Evolutionary conservation across 2,888 invertebrate genomes (phyloP).

Genomic region (Bombylius major): DNA sequence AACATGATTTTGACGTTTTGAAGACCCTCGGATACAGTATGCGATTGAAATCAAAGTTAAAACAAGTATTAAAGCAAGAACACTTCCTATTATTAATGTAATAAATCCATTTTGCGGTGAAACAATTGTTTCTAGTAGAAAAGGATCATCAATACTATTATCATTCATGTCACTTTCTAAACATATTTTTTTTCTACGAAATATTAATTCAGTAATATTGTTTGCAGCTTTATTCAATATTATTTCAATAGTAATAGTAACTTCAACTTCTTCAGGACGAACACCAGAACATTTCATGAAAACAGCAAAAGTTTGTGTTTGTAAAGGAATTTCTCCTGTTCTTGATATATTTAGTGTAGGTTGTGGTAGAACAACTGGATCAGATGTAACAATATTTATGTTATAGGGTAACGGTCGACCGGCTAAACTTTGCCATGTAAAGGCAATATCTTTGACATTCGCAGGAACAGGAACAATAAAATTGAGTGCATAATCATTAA

Average conservation of each 20-base stretch:
- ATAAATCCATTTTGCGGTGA: slow-evolving; percentile 32
- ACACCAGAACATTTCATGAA: slow-evolving; percentile 72
- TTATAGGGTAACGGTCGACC: slow-evolving; percentile 72
- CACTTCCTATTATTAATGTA: slow-evolving; percentile 32
- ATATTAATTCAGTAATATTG: slow-evolving; percentile 62
- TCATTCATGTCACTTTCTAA: slow-evolving; percentile 39
- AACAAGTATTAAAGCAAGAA: slow-evolving; percentile 31
- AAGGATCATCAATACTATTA: slow-evolving; percentile 27
- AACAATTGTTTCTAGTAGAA: slow-evolving; percentile 29
- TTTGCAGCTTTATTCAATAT: slow-evolving; percentile 50
- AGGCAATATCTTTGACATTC: slow-evolving; percentile 71
- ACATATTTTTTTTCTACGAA: slow-evolving; percentile 77
- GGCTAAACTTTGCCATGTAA: slow-evolving; percentile 83
- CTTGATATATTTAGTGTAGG: slow-evolving; percentile 73
- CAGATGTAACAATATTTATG: slow-evolving; percentile 63
- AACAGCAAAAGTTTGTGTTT: slow-evolving; percentile 66
- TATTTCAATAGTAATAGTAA: slow-evolving; percentile 73
- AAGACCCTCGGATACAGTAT: slow-evolving; percentile 33
- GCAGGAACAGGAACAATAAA: slow-evolving; percentile 80
- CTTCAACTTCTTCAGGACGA: slow-evolving; percentile 73
- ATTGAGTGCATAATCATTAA: slow-evolving; percentile 82
- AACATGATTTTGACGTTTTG: slow-evolving; percentile 32
- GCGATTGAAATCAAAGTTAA: slow-evolving; percentile 29
- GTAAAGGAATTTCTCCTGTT: slow-evolving; percentile 66
- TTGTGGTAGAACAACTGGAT: slow-evolving; percentile 59